phyloP scores from a whole-genome alignment of 2,888 invertebrate species.

The Drosophila pegasa region DNA sequence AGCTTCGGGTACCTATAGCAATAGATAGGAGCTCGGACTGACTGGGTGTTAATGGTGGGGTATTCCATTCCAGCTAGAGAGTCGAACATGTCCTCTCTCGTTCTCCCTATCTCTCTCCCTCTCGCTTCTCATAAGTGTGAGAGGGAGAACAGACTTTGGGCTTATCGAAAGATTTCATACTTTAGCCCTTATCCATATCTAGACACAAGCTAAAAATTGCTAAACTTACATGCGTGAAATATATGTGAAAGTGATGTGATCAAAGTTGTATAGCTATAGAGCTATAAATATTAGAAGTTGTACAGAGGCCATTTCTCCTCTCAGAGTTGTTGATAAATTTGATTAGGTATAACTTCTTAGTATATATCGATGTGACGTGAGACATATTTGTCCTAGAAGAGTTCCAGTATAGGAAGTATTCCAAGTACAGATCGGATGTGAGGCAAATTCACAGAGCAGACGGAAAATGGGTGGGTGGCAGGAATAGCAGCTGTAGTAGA shows the following conservation, averaged over 20 bases:
- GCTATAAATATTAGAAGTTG: not conserved
- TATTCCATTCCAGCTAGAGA: no score
- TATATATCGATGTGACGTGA: not conserved
- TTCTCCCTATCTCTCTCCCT: not conserved
- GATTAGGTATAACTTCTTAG: not conserved
- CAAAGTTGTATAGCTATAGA: not conserved
- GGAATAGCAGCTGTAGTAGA: not conserved
- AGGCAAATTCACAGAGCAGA: not conserved
- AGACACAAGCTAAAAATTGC: no score
- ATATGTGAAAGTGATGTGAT: no score
- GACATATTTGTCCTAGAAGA: no score
- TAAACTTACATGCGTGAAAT: no score
- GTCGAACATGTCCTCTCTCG: not conserved
- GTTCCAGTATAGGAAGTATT: not conserved
- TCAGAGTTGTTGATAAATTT: not conserved
- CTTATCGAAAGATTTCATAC: not conserved
- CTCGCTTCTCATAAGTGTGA: no score
- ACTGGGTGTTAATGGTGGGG: not conserved
- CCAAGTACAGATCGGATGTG: not conserved
- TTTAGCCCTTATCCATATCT: not conserved
- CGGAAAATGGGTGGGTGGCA: not conserved
- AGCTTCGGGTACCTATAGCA: no score
- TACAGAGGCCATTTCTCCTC: not conserved
- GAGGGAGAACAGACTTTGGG: not conserved
- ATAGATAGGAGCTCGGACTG: not conserved